Evolutionary conservation across 2,888 invertebrate species (phyloP).

Genomic region (Drosophila kuntzei): DNA sequence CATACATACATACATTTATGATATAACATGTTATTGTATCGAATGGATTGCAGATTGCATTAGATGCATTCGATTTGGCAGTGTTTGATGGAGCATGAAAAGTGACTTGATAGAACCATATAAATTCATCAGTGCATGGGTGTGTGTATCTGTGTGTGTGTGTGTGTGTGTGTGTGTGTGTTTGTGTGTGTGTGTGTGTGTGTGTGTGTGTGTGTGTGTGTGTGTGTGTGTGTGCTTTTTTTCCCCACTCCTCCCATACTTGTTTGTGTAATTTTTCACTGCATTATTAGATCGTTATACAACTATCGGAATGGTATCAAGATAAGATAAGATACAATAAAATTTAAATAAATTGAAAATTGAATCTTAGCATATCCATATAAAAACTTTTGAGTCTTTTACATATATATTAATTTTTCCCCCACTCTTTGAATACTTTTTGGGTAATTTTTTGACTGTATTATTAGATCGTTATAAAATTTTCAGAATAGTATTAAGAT

Average conservation of each 20-base stretch:
- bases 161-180: neutral
- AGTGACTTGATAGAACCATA: slow-evolving; percentile 5
- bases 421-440: neutral
- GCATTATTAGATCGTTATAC: neutral
- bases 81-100: slow-evolving; percentile 48
- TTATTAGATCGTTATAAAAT: neutral
- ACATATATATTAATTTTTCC: too few relatives aligned
- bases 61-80: slow-evolving; percentile 53
- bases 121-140: neutral
- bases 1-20: slow-evolving; percentile 2
- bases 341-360: neutral
- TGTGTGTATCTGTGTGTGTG: neutral
- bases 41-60: slow-evolving; percentile 56
- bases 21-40: slow-evolving; percentile 40
- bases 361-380: neutral
- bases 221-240: neutral
- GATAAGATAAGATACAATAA: too few relatives aligned
- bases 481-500: neutral
- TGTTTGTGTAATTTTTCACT: neutral
- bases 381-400: slow-evolving; percentile 1
- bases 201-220: too few relatives aligned
- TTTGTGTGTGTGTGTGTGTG: neutral
- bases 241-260: neutral
- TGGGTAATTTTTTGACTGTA: neutral
- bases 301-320: neutral